Evolutionary conservation across 2,797 vertebrate genomes (phyloP).

Genomic region (Cirrhinus molitorella): DNA sequence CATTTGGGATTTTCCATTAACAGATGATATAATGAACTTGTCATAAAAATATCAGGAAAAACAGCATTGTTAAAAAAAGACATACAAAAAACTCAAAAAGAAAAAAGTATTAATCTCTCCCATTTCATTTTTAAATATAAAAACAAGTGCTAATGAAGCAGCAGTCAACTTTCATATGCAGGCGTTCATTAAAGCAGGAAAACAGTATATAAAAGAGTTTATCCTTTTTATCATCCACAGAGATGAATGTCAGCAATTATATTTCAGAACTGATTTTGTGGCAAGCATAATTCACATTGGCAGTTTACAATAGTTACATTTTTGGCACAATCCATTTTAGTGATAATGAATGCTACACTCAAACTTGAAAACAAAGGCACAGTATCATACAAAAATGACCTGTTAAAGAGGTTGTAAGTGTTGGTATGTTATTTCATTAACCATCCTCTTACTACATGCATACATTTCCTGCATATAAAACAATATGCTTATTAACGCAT

Average conservation of each 20-base stretch:
- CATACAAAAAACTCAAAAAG: no score
- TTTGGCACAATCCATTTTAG: constrained; percentile 28
- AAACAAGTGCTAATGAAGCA: constrained; percentile 8
- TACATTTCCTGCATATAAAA: background rate
- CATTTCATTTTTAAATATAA: background rate
- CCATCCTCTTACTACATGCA: background rate
- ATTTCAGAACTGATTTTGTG: background rate
- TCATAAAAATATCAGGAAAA: background rate
- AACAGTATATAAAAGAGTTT: background rate
- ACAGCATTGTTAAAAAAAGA: background rate
- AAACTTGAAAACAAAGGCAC: constrained; percentile 23
- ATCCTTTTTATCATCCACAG: constrained; percentile 7
- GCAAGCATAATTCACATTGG: background rate
- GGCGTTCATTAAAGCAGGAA: background rate
- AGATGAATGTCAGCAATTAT: background rate
- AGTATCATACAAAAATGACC: background rate
- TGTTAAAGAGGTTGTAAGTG: background rate
- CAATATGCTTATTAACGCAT: constrained; percentile 14
- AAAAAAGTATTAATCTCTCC: background rate
- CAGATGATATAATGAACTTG: background rate
- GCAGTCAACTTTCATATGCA: background rate
- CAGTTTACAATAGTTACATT: constrained; percentile 15
- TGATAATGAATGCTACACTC: background rate
- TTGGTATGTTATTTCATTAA: background rate
- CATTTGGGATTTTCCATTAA: background rate